phyloP scores from a whole-genome alignment of 1,140 invertebrate species.

The Philotrypesis tridentata region DNA sequence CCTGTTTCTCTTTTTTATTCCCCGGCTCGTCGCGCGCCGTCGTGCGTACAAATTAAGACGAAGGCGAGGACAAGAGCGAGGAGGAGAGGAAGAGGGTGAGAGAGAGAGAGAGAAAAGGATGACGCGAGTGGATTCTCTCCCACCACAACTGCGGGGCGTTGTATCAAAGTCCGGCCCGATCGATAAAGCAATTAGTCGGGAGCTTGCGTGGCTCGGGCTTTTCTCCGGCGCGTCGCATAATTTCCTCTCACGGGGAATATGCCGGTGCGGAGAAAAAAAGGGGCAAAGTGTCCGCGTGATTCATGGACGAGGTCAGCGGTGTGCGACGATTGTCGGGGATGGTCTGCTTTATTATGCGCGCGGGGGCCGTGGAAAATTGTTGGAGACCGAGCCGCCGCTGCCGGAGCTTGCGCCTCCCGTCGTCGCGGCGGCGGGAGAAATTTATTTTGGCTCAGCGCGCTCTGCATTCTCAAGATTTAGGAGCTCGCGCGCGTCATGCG shows the following conservation, averaged over 20 bases:
- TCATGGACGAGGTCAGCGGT: background rate
- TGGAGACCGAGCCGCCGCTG: background rate
- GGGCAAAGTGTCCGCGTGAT: background rate
- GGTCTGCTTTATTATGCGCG: background rate
- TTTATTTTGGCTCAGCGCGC: background rate
- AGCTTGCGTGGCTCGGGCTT: background rate
- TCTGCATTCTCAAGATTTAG: constrained; percentile 25
- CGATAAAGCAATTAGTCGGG: constrained; percentile 39
- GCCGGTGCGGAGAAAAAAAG: background rate
- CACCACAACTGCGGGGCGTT: constrained; percentile 30
- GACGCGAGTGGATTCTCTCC: constrained; percentile 48
- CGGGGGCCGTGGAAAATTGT: constrained; percentile 8
- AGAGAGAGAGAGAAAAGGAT: background rate
- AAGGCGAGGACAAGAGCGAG: constrained; percentile 15
- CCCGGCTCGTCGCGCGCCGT: background rate
- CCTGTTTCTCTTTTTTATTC: background rate
- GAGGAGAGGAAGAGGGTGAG: background rate
- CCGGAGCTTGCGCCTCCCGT: no score
- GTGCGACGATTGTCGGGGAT: background rate
- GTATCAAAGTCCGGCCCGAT: constrained; percentile 10
- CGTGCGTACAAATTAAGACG: constrained; percentile 21
- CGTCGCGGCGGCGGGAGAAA: background rate
- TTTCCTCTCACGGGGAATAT: background rate
- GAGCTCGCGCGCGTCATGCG: background rate
- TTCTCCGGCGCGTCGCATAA: constrained; percentile 9